Evolutionary conservation across 2,888 invertebrate genomes (phyloP).

Genomic region (Imbricaverruca yamaguchii): DNA sequence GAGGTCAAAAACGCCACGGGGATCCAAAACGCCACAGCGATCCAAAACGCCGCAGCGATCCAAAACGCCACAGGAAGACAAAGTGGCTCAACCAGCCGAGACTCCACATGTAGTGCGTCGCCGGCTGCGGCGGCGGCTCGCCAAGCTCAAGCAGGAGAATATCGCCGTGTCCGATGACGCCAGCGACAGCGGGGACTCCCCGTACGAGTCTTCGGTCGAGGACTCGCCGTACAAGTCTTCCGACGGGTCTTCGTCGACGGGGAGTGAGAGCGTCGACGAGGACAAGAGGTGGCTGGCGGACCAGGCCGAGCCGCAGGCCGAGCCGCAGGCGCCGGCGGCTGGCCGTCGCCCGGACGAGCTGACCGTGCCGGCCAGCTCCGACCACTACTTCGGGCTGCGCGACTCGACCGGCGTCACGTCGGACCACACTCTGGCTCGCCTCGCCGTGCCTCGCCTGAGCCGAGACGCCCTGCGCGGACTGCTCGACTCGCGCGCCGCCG

Average conservation of each 20-base stretch:
- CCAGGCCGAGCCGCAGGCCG: neutral
- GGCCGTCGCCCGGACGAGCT: neutral
- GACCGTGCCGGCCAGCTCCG: neutral
- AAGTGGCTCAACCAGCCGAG: neutral
- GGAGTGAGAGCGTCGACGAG: neutral
- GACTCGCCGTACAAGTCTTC: neutral
- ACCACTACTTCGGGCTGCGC: slow-evolving; percentile 25
- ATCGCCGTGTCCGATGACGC: slow-evolving; percentile 14
- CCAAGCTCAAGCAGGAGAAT: slow-evolving; percentile 15
- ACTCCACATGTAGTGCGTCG: slow-evolving; percentile 10
- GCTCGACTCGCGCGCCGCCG: slow-evolving; percentile 39
- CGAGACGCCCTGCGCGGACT: slow-evolving; percentile 56
- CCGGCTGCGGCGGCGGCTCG: neutral
- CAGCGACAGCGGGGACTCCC: neutral
- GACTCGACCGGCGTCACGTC: slow-evolving; percentile 55
- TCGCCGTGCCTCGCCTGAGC: slow-evolving; percentile 63
- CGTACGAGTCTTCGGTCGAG: neutral
- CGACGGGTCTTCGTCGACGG: neutral
- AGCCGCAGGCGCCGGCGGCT: neutral
- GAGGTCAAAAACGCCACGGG: too few species aligned
- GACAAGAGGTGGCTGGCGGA: neutral
- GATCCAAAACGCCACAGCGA: too few species aligned
- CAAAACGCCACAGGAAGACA: too few species aligned
- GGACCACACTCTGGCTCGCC: slow-evolving; percentile 65
- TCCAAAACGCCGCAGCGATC: neutral